Conservation (phyloP, 2,797 vertebrate genomes). For the Xerus rutilus region DNA sequence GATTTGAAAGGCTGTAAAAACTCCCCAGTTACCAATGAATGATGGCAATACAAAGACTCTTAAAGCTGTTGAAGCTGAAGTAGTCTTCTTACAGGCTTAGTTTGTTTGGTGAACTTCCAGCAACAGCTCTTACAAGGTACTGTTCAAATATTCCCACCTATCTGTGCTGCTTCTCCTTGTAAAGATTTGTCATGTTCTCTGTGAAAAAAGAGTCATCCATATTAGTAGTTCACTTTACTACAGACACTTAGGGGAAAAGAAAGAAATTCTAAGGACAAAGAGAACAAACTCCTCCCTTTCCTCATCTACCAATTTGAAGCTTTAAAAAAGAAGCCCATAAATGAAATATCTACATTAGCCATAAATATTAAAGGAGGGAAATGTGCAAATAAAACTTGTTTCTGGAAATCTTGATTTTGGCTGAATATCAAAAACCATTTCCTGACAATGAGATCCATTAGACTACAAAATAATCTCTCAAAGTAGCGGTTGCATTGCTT, state of each 20-base stretch:
- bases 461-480: slow-evolving; percentile 84
- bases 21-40: slow-evolving; percentile 85
- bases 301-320: slow-evolving; percentile 57
- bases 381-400: slow-evolving; percentile 83
- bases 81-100: slow-evolving; percentile 81
- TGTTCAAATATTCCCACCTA: slow-evolving; percentile 80
- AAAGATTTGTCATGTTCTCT: slow-evolving; percentile 67
- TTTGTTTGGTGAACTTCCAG: slow-evolving; percentile 76
- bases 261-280: not conserved
- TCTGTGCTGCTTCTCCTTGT: slow-evolving; percentile 63
- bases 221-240: slow-evolving; percentile 74
- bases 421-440: slow-evolving; percentile 85
- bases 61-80: slow-evolving; percentile 82
- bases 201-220: slow-evolving; percentile 61
- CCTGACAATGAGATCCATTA: slow-evolving; percentile 87
- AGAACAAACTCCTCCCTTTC: slow-evolving; percentile 43
- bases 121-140: slow-evolving; percentile 60
- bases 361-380: slow-evolving; percentile 83
- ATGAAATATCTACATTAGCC: slow-evolving; percentile 80
- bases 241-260: slow-evolving; percentile 10
- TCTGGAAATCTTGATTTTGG: slow-evolving; percentile 86
- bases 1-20: slow-evolving; percentile 87
- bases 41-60: slow-evolving; percentile 78
- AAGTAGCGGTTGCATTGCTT: slow-evolving; percentile 83
- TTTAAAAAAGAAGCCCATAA: slow-evolving; percentile 69